phyloP scores from a whole-genome alignment of 2,888 invertebrate genomes.

The Oscheius onirici region DNA sequence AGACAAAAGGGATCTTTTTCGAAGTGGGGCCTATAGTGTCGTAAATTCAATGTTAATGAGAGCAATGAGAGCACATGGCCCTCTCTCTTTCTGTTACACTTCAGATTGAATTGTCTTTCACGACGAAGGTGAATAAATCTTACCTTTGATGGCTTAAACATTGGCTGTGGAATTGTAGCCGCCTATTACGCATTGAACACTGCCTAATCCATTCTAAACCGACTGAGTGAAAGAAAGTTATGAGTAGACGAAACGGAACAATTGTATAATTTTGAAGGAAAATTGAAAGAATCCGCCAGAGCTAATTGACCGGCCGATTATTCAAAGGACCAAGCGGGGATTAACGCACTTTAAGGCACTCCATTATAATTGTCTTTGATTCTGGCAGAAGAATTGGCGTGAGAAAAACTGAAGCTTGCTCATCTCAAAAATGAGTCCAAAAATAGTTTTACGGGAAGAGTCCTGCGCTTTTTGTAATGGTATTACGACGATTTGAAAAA shows the following conservation, averaged over 20 bases:
- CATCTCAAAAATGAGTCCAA: too few species aligned
- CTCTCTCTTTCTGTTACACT: background rate
- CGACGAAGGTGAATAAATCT: background rate
- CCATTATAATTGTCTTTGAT: slow-evolving; percentile 24
- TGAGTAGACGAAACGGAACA: too few species aligned
- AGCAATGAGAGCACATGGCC: slow-evolving; percentile 26
- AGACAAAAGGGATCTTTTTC: background rate
- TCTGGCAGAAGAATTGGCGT: background rate
- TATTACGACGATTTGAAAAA: too few species aligned
- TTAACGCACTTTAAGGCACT: slow-evolving; percentile 18
- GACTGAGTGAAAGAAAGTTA: background rate
- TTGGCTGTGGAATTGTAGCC: slow-evolving; percentile 17
- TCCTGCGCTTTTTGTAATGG: too few species aligned
- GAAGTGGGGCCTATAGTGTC: background rate
- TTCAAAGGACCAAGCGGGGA: background rate
- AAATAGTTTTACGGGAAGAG: too few species aligned
- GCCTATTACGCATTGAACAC: slow-evolving; percentile 11
- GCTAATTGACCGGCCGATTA: slow-evolving; percentile 7
- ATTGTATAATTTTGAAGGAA: too few species aligned
- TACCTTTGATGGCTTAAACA: slow-evolving; percentile 29
- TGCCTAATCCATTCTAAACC: slow-evolving; percentile 22
- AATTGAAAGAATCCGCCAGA: background rate
- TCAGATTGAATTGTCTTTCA: too few species aligned
- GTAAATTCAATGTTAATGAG: slow-evolving; percentile 29
- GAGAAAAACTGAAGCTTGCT: too few species aligned